These are phyloP conservation scores for Hypercompe scribonia DNA, from an alignment of 2,888 invertebrate genomes.

Conservation along the genomic window DNA sequence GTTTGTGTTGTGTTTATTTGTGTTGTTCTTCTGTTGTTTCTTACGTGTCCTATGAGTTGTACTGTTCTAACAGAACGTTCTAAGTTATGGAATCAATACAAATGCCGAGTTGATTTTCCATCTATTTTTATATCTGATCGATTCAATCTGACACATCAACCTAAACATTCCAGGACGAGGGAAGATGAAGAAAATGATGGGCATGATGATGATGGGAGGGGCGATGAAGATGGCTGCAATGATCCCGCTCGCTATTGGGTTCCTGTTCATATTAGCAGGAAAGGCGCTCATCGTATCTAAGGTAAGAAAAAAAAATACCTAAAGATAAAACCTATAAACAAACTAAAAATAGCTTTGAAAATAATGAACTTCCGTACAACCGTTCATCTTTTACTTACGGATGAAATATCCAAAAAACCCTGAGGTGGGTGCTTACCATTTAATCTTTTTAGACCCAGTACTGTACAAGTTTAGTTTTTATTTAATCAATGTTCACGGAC, in stretches of 20 bases:
- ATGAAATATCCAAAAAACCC: too few relatives aligned
- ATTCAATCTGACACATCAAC: conserved; percentile 25
- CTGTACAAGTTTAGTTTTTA: too few relatives aligned
- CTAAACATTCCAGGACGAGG: conserved; percentile 88
- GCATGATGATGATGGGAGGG: conserved; percentile 96
- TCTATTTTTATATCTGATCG: background rate
- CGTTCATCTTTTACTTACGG: too few relatives aligned
- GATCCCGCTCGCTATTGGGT: conserved; percentile 93
- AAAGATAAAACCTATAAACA: background rate
- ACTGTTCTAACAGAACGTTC: too few relatives aligned
- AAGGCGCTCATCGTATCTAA: conserved; percentile 93
- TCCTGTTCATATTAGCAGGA: conserved; percentile 93
- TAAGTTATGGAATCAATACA: background rate
- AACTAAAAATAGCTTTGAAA: background rate
- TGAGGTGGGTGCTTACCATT: too few relatives aligned
- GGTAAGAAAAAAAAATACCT: conserved; percentile 61
- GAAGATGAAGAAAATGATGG: conserved; percentile 96
- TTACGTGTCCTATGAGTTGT: too few relatives aligned
- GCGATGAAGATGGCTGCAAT: conserved; percentile 94
- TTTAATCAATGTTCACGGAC: too few relatives aligned
- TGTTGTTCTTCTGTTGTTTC: too few relatives aligned
- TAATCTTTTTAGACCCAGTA: too few relatives aligned
- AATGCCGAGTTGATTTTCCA: background rate
- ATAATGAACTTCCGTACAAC: too few relatives aligned
- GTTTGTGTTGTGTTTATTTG: too few relatives aligned